Percentiles rank a stretch among this genome's conserved stretches.
These are phyloP conservation scores for Epistrophe eligans DNA, from an alignment of 2,888 invertebrate genomes.

Conservation along the genomic window DNA sequence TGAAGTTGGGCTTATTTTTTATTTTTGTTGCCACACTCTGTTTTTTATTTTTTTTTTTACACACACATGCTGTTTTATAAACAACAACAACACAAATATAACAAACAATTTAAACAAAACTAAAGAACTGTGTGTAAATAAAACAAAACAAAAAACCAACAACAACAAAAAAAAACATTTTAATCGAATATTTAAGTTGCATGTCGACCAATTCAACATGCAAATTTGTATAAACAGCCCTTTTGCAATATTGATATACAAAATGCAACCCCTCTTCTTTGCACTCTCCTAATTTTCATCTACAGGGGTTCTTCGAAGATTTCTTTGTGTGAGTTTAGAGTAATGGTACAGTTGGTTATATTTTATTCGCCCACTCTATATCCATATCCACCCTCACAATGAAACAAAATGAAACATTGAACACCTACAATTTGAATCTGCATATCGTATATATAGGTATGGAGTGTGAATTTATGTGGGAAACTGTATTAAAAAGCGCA, in stretches of 20 bases:
- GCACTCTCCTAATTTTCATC: not conserved
- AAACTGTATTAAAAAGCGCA: conserved; percentile 78
- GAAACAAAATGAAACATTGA: conserved; percentile 58
- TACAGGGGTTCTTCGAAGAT: not conserved
- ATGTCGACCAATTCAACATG: conserved; percentile 68
- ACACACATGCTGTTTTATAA: conserved; percentile 12
- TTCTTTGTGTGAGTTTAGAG: conserved; percentile 14
- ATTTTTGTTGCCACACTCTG: not conserved
- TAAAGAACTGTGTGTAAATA: conserved; percentile 37
- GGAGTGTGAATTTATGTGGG: conserved; percentile 84
- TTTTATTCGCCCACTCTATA: conserved; percentile 26
- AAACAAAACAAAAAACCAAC: too few relatives aligned
- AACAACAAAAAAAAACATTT: conserved; percentile 52
- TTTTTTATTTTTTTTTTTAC: not conserved
- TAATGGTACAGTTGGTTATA: not conserved
- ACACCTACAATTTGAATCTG: conserved; percentile 72
- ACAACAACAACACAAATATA: conserved; percentile 34
- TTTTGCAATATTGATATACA: conserved; percentile 29
- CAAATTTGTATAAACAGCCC: conserved; percentile 60
- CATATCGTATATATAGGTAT: conserved; percentile 69
- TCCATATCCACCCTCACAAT: conserved; percentile 25
- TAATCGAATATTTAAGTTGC: conserved; percentile 74
- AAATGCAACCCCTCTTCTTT: conserved; percentile 13
- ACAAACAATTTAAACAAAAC: conserved; percentile 46
- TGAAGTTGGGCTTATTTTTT: not conserved